Evolutionary conservation across 2,888 invertebrate genomes (phyloP).

Genomic region (Micropterix aruncella): DNA sequence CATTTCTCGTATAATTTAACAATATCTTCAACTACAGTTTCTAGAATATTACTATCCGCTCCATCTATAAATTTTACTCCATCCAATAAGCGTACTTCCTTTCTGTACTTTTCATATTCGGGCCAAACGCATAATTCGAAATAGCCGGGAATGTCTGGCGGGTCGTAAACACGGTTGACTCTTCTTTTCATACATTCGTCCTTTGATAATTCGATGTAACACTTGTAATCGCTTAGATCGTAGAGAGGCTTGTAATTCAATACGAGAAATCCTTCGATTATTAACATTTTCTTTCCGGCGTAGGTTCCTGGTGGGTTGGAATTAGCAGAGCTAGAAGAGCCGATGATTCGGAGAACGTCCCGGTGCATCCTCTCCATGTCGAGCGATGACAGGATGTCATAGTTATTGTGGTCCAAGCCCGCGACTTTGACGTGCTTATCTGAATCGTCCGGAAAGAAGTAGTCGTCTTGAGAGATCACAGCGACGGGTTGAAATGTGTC

Average conservation of each 20-base stretch:
- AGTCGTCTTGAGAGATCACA: constrained; percentile 61
- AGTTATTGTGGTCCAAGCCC: constrained; percentile 59
- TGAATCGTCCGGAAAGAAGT: constrained; percentile 54
- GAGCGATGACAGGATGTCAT: constrained; percentile 55
- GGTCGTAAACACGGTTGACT: constrained; percentile 54
- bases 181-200: constrained; percentile 54
- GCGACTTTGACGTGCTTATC: constrained; percentile 46
- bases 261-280: constrained; percentile 66
- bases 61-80: constrained; percentile 23
- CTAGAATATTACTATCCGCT: too few species aligned
- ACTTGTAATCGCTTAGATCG: constrained; percentile 50
- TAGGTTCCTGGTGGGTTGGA: constrained; percentile 10
- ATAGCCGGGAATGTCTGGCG: constrained; percentile 78
- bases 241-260: constrained; percentile 54
- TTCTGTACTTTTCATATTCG: constrained; percentile 48
- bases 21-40: too few species aligned
- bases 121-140: constrained; percentile 89
- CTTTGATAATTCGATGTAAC: constrained; percentile 55
- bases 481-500: constrained; percentile 28
- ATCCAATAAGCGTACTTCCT: constrained; percentile 24
- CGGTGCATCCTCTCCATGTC: constrained; percentile 57
- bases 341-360: constrained; percentile 37
- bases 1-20: too few species aligned
- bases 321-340: constrained; percentile 12
- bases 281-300: constrained; percentile 35